Evolutionary conservation across 2,113 vertebrate genomes (phyloP).

Genomic region (Protomyctophum bolini): DNA sequence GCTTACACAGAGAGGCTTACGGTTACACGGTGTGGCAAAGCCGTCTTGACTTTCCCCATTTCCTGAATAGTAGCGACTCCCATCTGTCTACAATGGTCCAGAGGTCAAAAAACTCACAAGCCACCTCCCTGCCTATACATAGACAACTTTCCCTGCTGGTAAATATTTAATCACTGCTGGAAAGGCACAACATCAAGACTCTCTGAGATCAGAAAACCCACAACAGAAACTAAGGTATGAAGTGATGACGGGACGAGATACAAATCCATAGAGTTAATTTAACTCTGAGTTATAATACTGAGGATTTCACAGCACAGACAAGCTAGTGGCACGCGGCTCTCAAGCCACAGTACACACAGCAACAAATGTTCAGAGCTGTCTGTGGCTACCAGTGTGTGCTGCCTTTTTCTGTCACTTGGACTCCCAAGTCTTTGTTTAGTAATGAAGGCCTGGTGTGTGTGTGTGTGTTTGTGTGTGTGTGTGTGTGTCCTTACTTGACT

Average conservation of each 20-base stretch:
- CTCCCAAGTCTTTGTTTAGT: conserved; percentile 18
- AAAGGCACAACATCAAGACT: conserved; percentile 39
- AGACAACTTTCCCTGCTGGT: conserved; percentile 15
- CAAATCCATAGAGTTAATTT: no score
- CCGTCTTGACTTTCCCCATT: conserved; percentile 36
- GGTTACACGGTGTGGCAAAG: conserved; percentile 3
- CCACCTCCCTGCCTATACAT: conserved; percentile 42
- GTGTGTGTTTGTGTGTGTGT: conserved; percentile 4
- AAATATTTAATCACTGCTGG: conserved; percentile 66
- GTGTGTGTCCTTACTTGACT: conserved; percentile 8
- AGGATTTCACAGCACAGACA: no score
- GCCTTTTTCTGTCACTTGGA: conserved; percentile 19
- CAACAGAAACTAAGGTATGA: background rate
- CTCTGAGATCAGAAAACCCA: conserved; percentile 1
- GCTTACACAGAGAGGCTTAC: conserved; percentile 20
- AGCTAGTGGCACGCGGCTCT: no score
- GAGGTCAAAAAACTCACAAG: conserved; percentile 50
- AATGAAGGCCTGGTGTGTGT: background rate
- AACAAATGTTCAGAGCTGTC: background rate
- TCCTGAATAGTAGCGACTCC: conserved; percentile 28
- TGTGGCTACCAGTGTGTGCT: background rate
- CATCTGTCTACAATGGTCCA: conserved; percentile 22
- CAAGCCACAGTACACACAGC: background rate
- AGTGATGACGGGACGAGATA: no score
- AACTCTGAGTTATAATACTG: no score